Evolutionary conservation across 2,888 invertebrate genomes (phyloP).

Genomic region (Ceriagrion tenellum): DNA sequence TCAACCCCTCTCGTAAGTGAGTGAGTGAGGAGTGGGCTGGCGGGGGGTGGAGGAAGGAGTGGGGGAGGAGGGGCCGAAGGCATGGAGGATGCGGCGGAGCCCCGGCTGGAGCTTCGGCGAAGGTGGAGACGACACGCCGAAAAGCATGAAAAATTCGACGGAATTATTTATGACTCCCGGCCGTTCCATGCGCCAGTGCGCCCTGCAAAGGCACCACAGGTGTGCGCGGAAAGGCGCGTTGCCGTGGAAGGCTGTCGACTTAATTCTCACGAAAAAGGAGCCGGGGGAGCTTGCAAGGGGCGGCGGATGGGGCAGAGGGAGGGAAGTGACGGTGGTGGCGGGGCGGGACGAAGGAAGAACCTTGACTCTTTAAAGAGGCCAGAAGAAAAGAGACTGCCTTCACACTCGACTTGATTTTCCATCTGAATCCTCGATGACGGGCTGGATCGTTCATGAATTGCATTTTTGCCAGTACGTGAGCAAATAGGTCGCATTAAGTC

Average conservation of each 20-base stretch:
- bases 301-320: background rate
- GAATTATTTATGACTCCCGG: background rate
- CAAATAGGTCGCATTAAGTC: no score
- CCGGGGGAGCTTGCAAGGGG: background rate
- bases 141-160: background rate
- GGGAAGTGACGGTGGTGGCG: no score
- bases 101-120: background rate
- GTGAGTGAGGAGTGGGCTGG: no score
- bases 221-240: background rate
- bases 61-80: no score
- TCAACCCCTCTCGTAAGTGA: background rate
- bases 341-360: background rate
- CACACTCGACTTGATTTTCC: no score
- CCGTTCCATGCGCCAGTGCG: background rate
- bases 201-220: background rate
- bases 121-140: background rate
- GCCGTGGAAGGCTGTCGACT: background rate
- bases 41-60: no score
- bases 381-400: no score
- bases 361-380: background rate
- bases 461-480: no score
- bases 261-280: background rate
- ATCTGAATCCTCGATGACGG: no score
- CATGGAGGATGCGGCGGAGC: background rate
- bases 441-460: no score